Base-by-base conservation (phyloP, 2,888 invertebrate species). In the Hemithea aestivaria region DNA sequence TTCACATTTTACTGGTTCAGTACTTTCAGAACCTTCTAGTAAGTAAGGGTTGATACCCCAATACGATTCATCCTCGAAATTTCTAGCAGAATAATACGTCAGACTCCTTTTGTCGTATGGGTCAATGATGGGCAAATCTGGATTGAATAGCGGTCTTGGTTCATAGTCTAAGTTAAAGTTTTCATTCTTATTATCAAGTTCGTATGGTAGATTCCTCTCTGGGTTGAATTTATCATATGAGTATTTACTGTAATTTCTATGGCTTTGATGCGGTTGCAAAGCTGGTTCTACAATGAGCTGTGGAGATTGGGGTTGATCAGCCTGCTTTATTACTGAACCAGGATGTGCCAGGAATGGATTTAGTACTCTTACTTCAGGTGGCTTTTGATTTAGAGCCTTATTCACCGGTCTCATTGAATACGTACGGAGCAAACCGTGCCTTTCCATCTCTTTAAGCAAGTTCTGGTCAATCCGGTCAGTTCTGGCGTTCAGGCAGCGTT, bases 391-490 rank as follows among this genome's bases (percentile, higher is more conserved):
- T 12, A n/a, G 9, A 6, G 16, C 7, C 7, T n/a, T n/a, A n/a
- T n/a, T n/a, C n/a, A n/a, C n/a, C n/a, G n/a, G n/a, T n/a, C n/a
- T n/a, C n/a, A n/a, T n/a, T 6, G 20, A 21, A 8, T n/a, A 20
- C 6, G 16, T 7, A 10, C 16, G 11, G 10, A 25, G n/a, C 11
- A 41, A 10, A 9, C 32, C 32, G 10, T 25, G n/a, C 1, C 11
- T 33, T 11, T 33, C 29, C 29, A 37, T 32, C 9, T 25, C 33
- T 33, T 30, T 9, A 12, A 34, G 7, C 20, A 42, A 30, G 11
- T 29, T 25, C 11, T 37, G 11, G 16, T 37, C 41, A 9, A 42
- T 33, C 2, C 33, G 21, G 12, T 33, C 29, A 1, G 25, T 16
- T 2, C 24, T 4, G 9, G 22, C 26, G 20, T 34, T 9, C 7